Conservation (phyloP, 2,888 invertebrate genomes). For the Ferrisia virgata region DNA sequence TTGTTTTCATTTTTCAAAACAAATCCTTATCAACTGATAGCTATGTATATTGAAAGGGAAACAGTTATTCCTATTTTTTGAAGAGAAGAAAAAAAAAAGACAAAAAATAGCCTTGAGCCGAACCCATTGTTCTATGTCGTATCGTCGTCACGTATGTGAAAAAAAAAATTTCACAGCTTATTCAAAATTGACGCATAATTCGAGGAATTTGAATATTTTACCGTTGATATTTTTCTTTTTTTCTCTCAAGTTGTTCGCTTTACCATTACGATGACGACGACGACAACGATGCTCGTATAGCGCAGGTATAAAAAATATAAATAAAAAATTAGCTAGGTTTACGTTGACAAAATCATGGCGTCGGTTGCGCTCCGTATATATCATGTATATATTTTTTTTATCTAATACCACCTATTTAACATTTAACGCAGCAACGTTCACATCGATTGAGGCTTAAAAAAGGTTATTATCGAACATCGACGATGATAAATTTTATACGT, state of each 20-base stretch:
- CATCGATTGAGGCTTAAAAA: constrained; percentile 13
- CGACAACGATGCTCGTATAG: neutral
- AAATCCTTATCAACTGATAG: no score
- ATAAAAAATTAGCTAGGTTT: neutral
- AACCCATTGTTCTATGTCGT: neutral
- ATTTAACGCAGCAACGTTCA: neutral
- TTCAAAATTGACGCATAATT: neutral
- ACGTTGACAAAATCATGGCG: neutral
- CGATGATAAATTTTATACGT: neutral
- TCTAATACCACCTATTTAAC: neutral
- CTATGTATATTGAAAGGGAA: no score
- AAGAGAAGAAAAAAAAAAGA: neutral
- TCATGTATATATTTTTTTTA: no score
- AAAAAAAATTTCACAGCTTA: neutral
- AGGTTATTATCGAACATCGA: neutral
- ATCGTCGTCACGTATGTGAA: neutral
- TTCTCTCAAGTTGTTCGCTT: neutral
- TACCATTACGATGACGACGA: neutral
- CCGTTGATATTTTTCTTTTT: neutral
- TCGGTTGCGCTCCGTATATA: neutral
- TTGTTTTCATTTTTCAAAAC: no score
- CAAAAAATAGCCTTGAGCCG: no score
- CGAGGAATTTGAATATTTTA: neutral
- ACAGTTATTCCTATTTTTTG: no score
- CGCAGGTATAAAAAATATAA: neutral